Percentiles rank a stretch among this genome's conserved stretches.
Evolutionary conservation across 2,888 invertebrate genomes (phyloP).

Genomic region (Halictus quadricinctus): DNA sequence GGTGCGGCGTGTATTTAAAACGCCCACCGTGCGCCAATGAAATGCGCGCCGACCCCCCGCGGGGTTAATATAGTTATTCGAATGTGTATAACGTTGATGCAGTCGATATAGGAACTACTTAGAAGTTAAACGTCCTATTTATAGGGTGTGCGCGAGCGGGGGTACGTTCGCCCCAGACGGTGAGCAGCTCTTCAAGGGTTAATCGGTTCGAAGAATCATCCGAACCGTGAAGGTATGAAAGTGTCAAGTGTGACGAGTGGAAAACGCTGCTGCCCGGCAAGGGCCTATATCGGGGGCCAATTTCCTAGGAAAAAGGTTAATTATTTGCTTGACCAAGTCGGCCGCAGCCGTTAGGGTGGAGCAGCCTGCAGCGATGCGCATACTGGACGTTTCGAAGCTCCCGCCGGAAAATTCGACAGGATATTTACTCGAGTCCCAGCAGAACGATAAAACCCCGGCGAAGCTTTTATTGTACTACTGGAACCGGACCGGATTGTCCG

Average conservation of each 20-base stretch:
- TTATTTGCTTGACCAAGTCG: conserved; percentile 13
- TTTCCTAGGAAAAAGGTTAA: conserved; percentile 16
- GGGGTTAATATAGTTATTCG: not conserved
- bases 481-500: conserved; percentile 7
- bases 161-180: not conserved
- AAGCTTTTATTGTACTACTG: not conserved
- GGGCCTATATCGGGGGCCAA: conserved; percentile 12
- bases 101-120: not conserved
- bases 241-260: conserved; percentile 19
- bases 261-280: conserved; percentile 2
- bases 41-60: too few species aligned
- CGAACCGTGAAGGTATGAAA: conserved; percentile 11
- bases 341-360: not conserved
- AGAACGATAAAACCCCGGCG: not conserved
- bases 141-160: not conserved
- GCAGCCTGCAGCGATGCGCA: not conserved
- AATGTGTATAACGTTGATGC: not conserved
- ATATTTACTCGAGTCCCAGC: not conserved
- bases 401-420: not conserved
- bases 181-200: conserved; percentile 14
- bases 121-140: conserved; percentile 5
- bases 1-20: too few species aligned
- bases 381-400: not conserved
- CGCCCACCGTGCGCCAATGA: too few species aligned
- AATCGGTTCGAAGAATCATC: conserved; percentile 1